Evolutionary conservation across 1,140 invertebrate species (phyloP), one percentile per base, ranked within the genome.

Genomic region (Manduca sexta): DNA sequence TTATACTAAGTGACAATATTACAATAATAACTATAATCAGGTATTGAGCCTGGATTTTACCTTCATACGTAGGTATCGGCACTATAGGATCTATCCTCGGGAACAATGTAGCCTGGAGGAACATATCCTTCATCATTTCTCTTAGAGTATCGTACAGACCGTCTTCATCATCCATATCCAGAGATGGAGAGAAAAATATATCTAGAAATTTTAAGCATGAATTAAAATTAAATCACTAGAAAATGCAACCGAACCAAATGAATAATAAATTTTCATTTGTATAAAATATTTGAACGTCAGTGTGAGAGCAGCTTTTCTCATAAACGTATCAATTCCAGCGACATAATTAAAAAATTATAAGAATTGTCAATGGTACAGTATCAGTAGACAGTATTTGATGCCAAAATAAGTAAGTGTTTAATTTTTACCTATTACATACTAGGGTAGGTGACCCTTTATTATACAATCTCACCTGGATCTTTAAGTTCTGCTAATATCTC

Each of bases 71-170:
- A 39, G 68, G 56, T 14, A 84, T 71, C 1, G 74, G 70, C 0
- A 84, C 58, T 2, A 80, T 59, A 5, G 75, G 71, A 47, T 84
- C 82, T 34, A 87, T 82, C 33, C 84, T 69, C 4, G 74, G 70
- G 34, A 86, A 87, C 8, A 84, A 51, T 13, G 81, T 79, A 0
- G 79, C 80, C 59, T 86, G 83, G 13, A 83, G 46, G 42, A 85
- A 82, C 68, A 85, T 85, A 39, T 87, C 84, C 47, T 86, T 79
- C 69, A 87, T 84, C 86, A 87, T 86, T 59, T 81, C 71, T 18
- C 49, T 60, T 13, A 87, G 39, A 3, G 78, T 78, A 33, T 74
- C 69, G 45, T 84, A 76, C 1, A 87, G 49, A 0, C 83, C 79
- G 49, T 55, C 72, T n/a, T 62, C 48, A 11, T 80, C 81, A 1